Percentiles rank a stretch among this genome's conserved stretches.
phyloP scores from a whole-genome alignment of 1,140 invertebrate genomes.

The Platyura marginata region DNA sequence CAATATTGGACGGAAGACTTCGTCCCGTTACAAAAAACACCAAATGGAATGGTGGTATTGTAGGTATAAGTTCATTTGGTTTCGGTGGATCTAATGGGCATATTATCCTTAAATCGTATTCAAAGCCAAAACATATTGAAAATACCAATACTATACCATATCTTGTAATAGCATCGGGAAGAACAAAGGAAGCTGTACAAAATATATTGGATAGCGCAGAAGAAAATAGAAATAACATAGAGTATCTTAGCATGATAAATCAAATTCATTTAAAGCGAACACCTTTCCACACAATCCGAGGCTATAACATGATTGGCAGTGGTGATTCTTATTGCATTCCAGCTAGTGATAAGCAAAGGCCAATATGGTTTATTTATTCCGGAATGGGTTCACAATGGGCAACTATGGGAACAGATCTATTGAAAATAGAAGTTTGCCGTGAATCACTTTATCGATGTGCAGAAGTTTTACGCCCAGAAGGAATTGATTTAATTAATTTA shows the following conservation, averaged over 20 bases:
- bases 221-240: slow-evolving; percentile 27
- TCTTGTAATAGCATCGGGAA: slow-evolving; percentile 26
- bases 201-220: slow-evolving; percentile 39
- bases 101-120: slow-evolving; percentile 35
- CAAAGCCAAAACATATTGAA: slow-evolving; percentile 31
- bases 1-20: slow-evolving; percentile 36
- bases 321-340: slow-evolving; percentile 17
- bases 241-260: slow-evolving; percentile 28
- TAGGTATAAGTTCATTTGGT: slow-evolving; percentile 57
- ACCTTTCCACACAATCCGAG: slow-evolving; percentile 51
- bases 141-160: slow-evolving; percentile 24
- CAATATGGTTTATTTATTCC: slow-evolving; percentile 86
- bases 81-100: slow-evolving; percentile 65
- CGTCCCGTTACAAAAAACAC: slow-evolving; percentile 38
- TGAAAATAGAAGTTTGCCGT: slow-evolving; percentile 62
- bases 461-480: slow-evolving; percentile 51
- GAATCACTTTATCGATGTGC: slow-evolving; percentile 56
- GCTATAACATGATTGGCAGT: slow-evolving; percentile 48
- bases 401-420: slow-evolving; percentile 75
- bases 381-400: slow-evolving; percentile 96
- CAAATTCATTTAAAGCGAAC: slow-evolving; percentile 34
- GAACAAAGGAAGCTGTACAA: slow-evolving; percentile 38
- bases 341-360: slow-evolving; percentile 37
- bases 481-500: slow-evolving; percentile 63
- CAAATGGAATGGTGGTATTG: slow-evolving; percentile 32